Base-by-base conservation (phyloP, 2,113 vertebrate genomes). In the Bubo bubo region DNA sequence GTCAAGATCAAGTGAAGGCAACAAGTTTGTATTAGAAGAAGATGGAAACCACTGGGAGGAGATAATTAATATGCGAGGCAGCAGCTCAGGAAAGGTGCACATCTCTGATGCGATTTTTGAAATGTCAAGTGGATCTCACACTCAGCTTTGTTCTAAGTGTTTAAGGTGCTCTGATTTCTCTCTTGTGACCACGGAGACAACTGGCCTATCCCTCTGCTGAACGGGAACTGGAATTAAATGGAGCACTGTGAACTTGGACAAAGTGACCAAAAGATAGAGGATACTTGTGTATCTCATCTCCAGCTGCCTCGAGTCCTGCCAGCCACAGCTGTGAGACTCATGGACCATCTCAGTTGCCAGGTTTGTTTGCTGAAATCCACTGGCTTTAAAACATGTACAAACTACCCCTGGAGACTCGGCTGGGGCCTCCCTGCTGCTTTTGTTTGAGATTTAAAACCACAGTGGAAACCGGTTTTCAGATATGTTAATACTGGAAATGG, bases 391-490 rank as follows among this genome's bases (percentile, higher is more conserved):
- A 91, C 39, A 43, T 1, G 30, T 47, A 97, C 86, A 82, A 56
- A 79, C 76, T 63, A 60, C 74, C 95, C 94, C 94, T 71, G 74
- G 83, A 93, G 94, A 94, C 30, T 72, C 0, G 0, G 63, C 41
- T 91, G 96, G 88, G 95, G 94, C 96, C 94, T 96, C 93, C 86
- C 86, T 91, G 86, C 76, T 92, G 79, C 94, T 89, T 96, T 53
- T 59, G 83, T 86, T 86, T 81, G 94, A 59, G 91, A 86, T 79
- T 88, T 66, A 88, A 88, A 94, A 87, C 72, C 91, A 76, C 90
- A 86, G 74, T 94, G 91, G 83, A 94, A 93, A 82, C 10, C 0
- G 0, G 24, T 88, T 93, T 92, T 80, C 88, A 93, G 90, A 94
- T 66, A 86, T 3, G 27, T 68, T 91, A 93, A 52, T 81, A 34